Conservation (phyloP, 2,113 vertebrate genomes). For the Perca flavescens region DNA sequence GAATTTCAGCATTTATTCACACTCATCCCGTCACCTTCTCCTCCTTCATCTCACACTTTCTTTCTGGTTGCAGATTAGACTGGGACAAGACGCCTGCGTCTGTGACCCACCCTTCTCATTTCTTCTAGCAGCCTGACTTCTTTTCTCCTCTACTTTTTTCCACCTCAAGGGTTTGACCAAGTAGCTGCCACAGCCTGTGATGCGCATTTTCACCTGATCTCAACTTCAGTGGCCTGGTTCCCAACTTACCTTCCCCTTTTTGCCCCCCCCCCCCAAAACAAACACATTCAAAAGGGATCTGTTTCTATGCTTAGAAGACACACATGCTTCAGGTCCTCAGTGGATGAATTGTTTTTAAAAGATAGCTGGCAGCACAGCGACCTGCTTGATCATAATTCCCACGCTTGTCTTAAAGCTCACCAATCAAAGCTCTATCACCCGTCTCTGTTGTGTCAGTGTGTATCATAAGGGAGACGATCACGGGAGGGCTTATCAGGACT, state of each 20-base stretch:
- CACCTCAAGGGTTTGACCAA: neutral
- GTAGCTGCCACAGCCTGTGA: slow-evolving; percentile 25
- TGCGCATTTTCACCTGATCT: slow-evolving; percentile 32
- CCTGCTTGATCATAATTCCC: too few species aligned
- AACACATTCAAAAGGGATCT: slow-evolving; percentile 1
- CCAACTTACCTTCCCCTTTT: neutral
- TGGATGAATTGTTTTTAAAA: slow-evolving; percentile 11
- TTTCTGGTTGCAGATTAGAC: slow-evolving; percentile 15
- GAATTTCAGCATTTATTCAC: slow-evolving; percentile 26
- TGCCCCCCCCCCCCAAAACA: neutral
- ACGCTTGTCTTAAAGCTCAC: neutral
- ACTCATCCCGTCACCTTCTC: slow-evolving; percentile 2
- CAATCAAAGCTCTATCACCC: slow-evolving; percentile 33
- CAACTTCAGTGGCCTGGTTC: slow-evolving; percentile 17
- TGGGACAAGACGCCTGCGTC: neutral
- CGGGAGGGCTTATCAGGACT: neutral
- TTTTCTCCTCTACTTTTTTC: neutral
- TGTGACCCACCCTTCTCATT: slow-evolving; percentile 25
- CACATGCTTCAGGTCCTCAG: neutral
- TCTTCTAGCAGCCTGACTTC: neutral
- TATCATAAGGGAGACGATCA: neutral
- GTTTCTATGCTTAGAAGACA: neutral
- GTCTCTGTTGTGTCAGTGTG: slow-evolving; percentile 11
- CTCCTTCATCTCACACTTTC: slow-evolving; percentile 22
- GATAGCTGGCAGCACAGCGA: too few species aligned